phyloP scores from a whole-genome alignment of 2,113 vertebrate genomes.

The Alligator sinensis region DNA sequence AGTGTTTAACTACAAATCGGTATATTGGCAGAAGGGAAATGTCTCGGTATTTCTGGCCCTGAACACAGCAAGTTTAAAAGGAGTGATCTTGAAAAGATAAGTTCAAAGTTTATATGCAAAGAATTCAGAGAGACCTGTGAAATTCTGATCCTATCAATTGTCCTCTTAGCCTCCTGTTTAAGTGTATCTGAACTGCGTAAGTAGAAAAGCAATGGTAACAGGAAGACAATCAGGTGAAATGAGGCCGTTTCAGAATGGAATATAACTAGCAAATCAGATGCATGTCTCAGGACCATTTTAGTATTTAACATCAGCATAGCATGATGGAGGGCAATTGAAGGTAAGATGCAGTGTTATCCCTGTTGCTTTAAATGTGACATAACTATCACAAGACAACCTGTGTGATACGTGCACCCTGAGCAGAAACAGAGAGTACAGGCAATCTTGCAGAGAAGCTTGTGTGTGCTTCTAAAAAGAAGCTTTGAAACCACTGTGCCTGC shows the following conservation, averaged over 20 bases:
- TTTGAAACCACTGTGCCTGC: neutral
- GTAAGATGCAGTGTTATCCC: neutral
- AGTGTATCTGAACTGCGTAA: neutral
- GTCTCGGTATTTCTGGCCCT: neutral
- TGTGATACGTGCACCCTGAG: fast-evolving
- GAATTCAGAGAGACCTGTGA: neutral
- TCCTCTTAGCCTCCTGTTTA: neutral
- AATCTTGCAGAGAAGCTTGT: neutral
- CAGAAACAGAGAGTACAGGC: neutral
- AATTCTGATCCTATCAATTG: neutral
- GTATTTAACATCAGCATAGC: neutral
- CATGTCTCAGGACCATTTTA: conserved; percentile 22
- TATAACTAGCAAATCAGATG: neutral
- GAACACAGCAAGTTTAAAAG: neutral
- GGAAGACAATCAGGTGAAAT: conserved; percentile 15
- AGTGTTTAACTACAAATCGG: neutral
- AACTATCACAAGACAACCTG: conserved; percentile 26
- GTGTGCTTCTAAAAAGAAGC: neutral
- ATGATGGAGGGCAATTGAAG: conserved; percentile 22
- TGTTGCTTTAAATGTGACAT: neutral
- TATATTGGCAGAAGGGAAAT: neutral
- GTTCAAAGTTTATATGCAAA: neutral
- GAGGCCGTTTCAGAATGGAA: neutral
- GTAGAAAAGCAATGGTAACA: neutral
- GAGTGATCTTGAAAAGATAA: conserved; percentile 18